A percentile compares a stretch with the other conserved stretches of the same genome.
Evolutionary conservation across 2,113 vertebrate genomes (phyloP).

Genomic region (Nipponia nippon): DNA sequence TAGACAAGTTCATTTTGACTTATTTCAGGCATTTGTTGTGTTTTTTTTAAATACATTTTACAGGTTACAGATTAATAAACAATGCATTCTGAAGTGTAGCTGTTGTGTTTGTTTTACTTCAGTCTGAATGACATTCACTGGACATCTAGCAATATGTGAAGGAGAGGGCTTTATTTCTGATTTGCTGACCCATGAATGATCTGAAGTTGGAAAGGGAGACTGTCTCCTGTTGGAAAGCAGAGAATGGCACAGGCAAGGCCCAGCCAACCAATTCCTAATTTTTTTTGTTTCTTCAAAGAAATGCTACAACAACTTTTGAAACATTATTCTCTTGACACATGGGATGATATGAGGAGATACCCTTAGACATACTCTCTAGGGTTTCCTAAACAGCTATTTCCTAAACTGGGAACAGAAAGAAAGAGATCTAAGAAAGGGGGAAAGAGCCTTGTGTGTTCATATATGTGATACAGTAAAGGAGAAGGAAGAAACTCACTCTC

Average conservation of each 20-base stretch:
- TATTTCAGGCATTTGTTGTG: background rate
- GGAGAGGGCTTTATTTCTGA: background rate
- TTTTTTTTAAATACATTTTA: background rate
- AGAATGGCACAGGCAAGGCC: background rate
- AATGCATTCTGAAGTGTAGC: background rate
- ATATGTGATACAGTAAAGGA: background rate
- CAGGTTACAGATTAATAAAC: background rate
- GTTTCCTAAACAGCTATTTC: background rate
- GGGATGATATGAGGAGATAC: background rate
- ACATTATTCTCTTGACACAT: background rate
- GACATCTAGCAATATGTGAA: background rate
- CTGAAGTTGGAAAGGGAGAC: background rate
- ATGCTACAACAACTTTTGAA: background rate
- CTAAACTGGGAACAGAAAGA: background rate
- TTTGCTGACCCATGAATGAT: background rate
- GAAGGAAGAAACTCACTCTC: background rate
- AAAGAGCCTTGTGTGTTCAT: background rate
- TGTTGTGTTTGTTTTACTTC: background rate
- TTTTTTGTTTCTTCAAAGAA: background rate
- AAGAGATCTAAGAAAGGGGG: background rate
- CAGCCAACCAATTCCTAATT: background rate
- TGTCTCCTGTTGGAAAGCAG: background rate
- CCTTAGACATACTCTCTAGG: background rate
- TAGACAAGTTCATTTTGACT: background rate
- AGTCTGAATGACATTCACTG: background rate